These are phyloP conservation scores for Illadopsis cleaveri DNA, from an alignment of 2,113 vertebrate species.

Conservation along the genomic window DNA sequence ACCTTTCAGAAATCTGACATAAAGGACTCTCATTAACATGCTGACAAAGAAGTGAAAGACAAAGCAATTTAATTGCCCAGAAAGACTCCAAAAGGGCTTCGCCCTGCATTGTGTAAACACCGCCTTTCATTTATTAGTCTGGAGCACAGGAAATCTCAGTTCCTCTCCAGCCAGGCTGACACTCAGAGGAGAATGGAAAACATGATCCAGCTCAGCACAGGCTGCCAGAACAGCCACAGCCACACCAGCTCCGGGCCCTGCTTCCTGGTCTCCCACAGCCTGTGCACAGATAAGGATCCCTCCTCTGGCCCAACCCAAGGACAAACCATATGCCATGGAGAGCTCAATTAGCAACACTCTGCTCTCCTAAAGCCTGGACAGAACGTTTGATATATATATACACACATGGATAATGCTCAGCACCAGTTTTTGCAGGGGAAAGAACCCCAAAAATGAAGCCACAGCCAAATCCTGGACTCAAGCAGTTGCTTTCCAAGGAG, in stretches of 20 bases:
- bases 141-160: slow-evolving; percentile 50
- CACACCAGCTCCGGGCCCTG: background rate
- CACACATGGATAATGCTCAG: background rate
- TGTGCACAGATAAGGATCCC: background rate
- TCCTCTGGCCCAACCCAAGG: background rate
- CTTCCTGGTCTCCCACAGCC: background rate
- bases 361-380: background rate
- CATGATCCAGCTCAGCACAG: background rate
- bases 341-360: background rate
- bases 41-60: slow-evolving; percentile 4
- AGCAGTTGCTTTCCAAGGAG: background rate
- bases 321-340: background rate
- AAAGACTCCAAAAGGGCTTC: background rate
- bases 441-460: background rate
- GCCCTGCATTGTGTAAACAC: slow-evolving; percentile 13
- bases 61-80: background rate
- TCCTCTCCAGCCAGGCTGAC: background rate
- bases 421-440: background rate
- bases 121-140: slow-evolving; percentile 12
- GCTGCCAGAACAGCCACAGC: background rate
- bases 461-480: background rate
- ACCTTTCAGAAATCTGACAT: background rate
- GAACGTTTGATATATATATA: background rate
- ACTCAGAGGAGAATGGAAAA: background rate
- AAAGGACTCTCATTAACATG: background rate